Evolutionary conservation across 1,140 invertebrate genomes (phyloP), one percentile per base, ranked within the genome.

Genomic region (Polypedilum vanderplanki): DNA sequence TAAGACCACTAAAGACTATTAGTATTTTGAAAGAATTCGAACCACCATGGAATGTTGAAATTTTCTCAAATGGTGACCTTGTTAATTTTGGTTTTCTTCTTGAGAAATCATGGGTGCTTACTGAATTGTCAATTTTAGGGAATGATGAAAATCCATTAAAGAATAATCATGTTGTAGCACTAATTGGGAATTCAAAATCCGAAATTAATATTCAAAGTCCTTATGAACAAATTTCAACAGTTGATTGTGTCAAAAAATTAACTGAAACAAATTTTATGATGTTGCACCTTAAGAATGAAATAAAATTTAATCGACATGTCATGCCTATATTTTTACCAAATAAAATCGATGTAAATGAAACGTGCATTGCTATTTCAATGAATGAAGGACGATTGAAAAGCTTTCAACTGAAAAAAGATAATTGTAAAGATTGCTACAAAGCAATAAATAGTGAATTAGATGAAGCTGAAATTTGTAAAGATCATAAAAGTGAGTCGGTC

Each of bases 1-100:
- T 57, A 57, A 15, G 4, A 15, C 46, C 46, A 12, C 2, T 3
- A 8, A 12, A 57, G 15, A 57, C 15, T 57, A 12, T 12, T 4
- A 57, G n/a, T 57, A 8, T 12, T 12, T 76, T 79, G 8, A 78
- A 81, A 40, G 80, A 82, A 70, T 75, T 80, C 24, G 79, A 79
- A 57, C 80, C 78, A 85, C 90, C 90, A 0, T 93, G 91, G 91
- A 82, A 88, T 76, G 89, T 86, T 0, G 88, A 88, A 76, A 82
- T 93, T 41, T 90, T 87, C 80, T 82, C 86, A 0, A 86, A 92
- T 78, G 90, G 91, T 20, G 78, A 80, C 40, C 88, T 89, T 76
- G 86, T 81, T 79, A 91, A 90, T 79, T 83, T 87, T 12, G 90
- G 89, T 1, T 84, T 87, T 75, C 83, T 90, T 74, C 79, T 93